Percentiles rank a stretch among this genome's conserved stretches.
phyloP scores from a whole-genome alignment of 2,113 vertebrate genomes.

The Macquaria ambigua region DNA sequence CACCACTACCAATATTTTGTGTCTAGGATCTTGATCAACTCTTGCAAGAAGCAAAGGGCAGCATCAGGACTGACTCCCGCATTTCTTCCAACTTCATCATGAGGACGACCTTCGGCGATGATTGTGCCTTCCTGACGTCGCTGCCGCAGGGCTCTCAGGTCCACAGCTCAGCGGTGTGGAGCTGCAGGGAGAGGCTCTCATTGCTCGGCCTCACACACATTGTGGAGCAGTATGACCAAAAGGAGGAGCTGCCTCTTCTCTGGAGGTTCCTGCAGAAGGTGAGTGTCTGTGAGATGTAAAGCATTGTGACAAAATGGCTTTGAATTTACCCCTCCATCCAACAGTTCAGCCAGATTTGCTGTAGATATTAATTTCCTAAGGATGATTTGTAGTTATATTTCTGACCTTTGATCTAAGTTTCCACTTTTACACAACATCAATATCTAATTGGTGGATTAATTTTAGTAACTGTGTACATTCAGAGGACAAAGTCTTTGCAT shows the following conservation, averaged over 20 bases:
- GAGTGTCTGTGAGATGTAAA: conserved; percentile 1
- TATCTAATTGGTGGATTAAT: neutral
- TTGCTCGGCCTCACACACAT: conserved; percentile 85
- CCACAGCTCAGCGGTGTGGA: conserved; percentile 88
- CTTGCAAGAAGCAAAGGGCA: conserved; percentile 74
- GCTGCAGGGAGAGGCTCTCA: conserved; percentile 85
- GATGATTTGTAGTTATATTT: neutral
- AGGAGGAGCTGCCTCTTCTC: conserved; percentile 84
- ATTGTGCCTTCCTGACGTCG: conserved; percentile 78
- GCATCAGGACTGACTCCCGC: conserved; percentile 86
- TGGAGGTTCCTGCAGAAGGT: conserved; percentile 91
- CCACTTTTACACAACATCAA: neutral
- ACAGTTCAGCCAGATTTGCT: neutral
- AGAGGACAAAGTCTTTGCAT: neutral
- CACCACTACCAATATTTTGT: neutral
- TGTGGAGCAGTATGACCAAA: conserved; percentile 85
- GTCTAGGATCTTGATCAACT: conserved; percentile 83
- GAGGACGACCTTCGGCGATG: conserved; percentile 86
- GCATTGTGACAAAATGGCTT: neutral
- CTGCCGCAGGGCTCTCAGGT: conserved; percentile 81
- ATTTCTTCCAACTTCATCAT: conserved; percentile 86
- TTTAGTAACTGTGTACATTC: neutral
- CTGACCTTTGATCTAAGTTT: neutral
- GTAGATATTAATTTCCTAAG: neutral
- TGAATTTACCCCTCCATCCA: neutral